Evolutionary conservation across 1,140 invertebrate genomes (phyloP), one percentile per base, ranked within the genome.

Genomic region (Ganaspis sp.): DNA sequence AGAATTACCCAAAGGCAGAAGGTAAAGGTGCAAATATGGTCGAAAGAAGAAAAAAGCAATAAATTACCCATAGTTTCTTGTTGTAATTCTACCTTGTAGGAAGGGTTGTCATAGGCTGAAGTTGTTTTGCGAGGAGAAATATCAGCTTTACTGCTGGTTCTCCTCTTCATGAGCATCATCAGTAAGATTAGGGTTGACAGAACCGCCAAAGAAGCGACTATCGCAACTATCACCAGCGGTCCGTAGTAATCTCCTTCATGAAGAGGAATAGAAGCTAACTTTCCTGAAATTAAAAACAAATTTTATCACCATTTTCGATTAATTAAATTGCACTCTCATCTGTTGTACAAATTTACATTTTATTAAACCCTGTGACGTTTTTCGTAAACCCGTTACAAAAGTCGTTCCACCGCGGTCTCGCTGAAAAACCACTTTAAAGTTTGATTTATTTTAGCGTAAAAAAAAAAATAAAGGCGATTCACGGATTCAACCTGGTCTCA

Each of bases 41-140:
- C 58, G 79, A 77, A 70, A 87, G 80, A 85, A 88, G 78, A 87
- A 87, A 64, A 29, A 89, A 86, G 81, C 71, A 83, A 72, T 88
- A 79, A 92, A 91, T 92, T 93, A 96, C 96, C 95, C 95, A 97
- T 96, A 88, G 95, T 96, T 92, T 97, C 96, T 92, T 97, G 96
- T 92, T 97, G 95, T 91, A 96, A 94, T 91, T 97, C 95, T 91
- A 97, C 95, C 94, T 98, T 98, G 92, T 97, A 98, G 84, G 96
- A 97, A 73, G 97, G 97, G 92, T 98, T 98, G 89, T 98, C 97
- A 87, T 98, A 98, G 54, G 96, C 96, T 9, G 96, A 95, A 70
- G 95, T 93, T 15, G 94, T 94, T 73, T 95, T 94, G 83, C 94
- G 93, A 40, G 94, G 92, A n/a, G 94, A 93, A 79, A 93, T 93